Evolutionary conservation across 2,888 invertebrate genomes (phyloP).

Genomic region (Coelopa pilipes): DNA sequence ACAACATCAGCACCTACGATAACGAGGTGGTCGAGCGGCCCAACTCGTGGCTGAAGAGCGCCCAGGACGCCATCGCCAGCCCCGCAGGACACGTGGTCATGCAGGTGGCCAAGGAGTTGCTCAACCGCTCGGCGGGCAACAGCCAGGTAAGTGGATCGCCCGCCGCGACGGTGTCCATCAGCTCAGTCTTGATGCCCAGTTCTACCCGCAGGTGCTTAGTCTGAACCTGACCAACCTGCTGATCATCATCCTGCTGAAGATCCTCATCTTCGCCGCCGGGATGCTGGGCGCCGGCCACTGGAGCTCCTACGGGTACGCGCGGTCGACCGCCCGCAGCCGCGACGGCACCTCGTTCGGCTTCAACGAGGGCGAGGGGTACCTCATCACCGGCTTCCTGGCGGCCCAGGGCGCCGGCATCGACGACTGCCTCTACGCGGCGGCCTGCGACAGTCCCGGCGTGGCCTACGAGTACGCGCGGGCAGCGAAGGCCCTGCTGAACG

Average conservation of each 20-base stretch:
- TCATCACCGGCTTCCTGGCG: constrained; percentile 69
- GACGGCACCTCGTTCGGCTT: constrained; percentile 58
- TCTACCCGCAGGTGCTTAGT: constrained; percentile 69
- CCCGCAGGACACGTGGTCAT: constrained; percentile 66
- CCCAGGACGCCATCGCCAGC: constrained; percentile 59
- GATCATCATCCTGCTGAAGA: constrained; percentile 82
- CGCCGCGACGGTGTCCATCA: background rate
- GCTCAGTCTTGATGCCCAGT: too few relatives aligned
- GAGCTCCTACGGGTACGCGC: constrained; percentile 67
- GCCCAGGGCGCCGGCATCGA: constrained; percentile 80
- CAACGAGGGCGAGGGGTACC: constrained; percentile 76
- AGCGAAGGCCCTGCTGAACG: constrained; percentile 79
- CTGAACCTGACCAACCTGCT: constrained; percentile 84
- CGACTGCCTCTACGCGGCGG: constrained; percentile 79
- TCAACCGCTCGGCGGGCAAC: constrained; percentile 75
- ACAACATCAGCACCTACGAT: background rate
- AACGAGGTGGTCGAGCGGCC: constrained; percentile 47
- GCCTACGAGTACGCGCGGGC: constrained; percentile 81
- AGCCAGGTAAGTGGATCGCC: constrained; percentile 71
- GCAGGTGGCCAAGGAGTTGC: constrained; percentile 73
- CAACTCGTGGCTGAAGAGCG: constrained; percentile 58
- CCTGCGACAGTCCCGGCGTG: constrained; percentile 77
- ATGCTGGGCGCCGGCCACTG: constrained; percentile 79
- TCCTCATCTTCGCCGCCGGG: constrained; percentile 83
- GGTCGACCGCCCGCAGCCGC: constrained; percentile 59